These are phyloP conservation scores for Eretmochelys imbricata DNA, from an alignment of 2,113 vertebrate genomes.

Conservation along the genomic window DNA sequence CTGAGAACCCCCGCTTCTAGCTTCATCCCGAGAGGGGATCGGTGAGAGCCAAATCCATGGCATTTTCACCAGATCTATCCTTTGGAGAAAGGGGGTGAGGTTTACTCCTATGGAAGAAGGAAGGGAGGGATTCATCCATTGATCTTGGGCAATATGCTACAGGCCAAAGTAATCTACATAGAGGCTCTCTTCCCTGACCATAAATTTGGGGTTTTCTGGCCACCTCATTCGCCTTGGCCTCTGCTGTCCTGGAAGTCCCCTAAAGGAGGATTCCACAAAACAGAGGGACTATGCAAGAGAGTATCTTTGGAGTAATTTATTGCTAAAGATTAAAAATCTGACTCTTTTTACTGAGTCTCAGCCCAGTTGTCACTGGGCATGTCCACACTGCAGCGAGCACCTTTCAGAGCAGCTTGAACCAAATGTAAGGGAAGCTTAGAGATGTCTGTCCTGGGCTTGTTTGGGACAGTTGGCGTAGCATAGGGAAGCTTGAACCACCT, in stretches of 20 bases:
- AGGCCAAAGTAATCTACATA: neutral
- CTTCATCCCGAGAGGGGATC: neutral
- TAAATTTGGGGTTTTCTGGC: neutral
- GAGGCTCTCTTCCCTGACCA: neutral
- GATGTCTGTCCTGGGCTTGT: neutral
- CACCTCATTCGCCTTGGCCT: neutral
- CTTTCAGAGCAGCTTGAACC: neutral
- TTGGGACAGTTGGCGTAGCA: neutral
- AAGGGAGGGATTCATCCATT: neutral
- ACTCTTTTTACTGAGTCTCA: neutral
- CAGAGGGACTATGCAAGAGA: neutral
- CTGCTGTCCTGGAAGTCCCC: neutral
- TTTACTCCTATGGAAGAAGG: neutral
- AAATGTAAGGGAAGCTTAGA: neutral
- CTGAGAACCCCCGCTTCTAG: too few species aligned
- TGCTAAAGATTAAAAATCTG: neutral
- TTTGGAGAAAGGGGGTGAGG: neutral
- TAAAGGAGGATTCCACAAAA: accelerated
- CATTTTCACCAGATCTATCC: neutral
- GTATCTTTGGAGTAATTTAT: neutral
- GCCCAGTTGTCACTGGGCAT: neutral
- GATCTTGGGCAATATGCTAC: neutral
- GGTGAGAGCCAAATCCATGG: neutral
- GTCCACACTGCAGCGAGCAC: neutral
- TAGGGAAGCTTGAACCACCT: neutral